Base-by-base conservation (phyloP, 2,888 invertebrate species). In the Perizoma affinitatum region DNA sequence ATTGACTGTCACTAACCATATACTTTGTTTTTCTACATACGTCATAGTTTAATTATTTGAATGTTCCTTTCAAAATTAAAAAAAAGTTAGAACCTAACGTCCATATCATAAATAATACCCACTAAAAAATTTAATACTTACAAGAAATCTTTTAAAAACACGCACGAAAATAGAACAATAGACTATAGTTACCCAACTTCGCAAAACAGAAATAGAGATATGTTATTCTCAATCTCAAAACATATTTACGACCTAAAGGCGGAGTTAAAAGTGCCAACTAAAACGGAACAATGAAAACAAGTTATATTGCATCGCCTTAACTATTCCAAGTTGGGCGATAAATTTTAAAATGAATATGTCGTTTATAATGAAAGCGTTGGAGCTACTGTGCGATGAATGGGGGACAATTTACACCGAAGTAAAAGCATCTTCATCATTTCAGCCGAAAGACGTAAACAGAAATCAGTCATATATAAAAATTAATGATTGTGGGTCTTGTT, bases 321-420 rank as follows among this genome's bases (percentile, higher is more conserved):
- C 66, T 66, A 70, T 65, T 61, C 54, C 34, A 70, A 70, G 62
- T 68, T 64, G 51, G 48, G 46, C 58, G 51, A 68, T 70, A 70
- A 70, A 70, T 70, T 68, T 68, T 65, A 67, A 69, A 66, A 66
- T 65, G 67, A 67, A 70, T 68, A 63, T 68, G 66, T 67, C 65
- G 62, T 59, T 51, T 53, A 58, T 62, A 62, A 58, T 58, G 54
- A 62, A 47, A 55, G 48, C 53, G 41, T 22, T n/a, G 35, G 48
- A 42, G 53, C 50, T 40, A 56, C 44, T 53, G 34, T 40, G 45
- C 51, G 55, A 52, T 58, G 52, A 58, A 59, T 63, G 52, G 45
- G 36, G 52, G 7, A 36, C 9, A 2, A 11, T 44, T 61, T 61
- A 56, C 61, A 61, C 61, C 11, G 44, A 33, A 47, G 4, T 44